Evolutionary conservation across 1,140 invertebrate species (phyloP).

Genomic region (Zaprionus tsacasi): DNA sequence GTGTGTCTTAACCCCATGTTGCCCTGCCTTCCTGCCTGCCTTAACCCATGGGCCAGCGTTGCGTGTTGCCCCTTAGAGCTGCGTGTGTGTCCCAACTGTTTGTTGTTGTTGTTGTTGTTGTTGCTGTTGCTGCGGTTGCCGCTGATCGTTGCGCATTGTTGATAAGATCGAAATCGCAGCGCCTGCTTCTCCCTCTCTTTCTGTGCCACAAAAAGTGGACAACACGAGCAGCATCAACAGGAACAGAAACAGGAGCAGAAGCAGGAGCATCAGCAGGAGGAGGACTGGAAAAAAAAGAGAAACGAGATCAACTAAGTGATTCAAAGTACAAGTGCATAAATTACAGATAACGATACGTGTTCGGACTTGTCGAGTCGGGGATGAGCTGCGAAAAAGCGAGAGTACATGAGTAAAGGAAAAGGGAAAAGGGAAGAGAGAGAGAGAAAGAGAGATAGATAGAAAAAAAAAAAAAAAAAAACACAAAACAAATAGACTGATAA

Average conservation of each 20-base stretch:
- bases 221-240: constrained; percentile 7
- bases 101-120: constrained; percentile 35
- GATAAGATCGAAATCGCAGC: constrained; percentile 78
- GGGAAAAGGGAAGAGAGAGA: neutral
- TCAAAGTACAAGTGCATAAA: constrained; percentile 81
- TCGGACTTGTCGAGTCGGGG: constrained; percentile 30
- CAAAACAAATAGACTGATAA: no score
- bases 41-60: neutral
- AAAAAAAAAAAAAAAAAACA: neutral
- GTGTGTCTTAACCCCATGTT: constrained; percentile 20
- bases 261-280: constrained; percentile 1
- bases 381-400: constrained; percentile 22
- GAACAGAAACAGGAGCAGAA: neutral
- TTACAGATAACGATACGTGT: constrained; percentile 77
- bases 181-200: constrained; percentile 52
- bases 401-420: constrained; percentile 6
- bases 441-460: neutral
- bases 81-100: constrained; percentile 67
- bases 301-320: constrained; percentile 72
- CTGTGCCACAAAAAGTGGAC: constrained; percentile 51
- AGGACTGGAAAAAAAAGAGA: constrained; percentile 36
- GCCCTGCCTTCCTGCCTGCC: neutral
- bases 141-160: constrained; percentile 71
- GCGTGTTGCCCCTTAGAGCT: constrained; percentile 23
- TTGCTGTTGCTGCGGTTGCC: constrained; percentile 46